A percentile compares a stretch with the other conserved stretches of the same genome.
Conservation (phyloP, 1,140 invertebrate genomes). For the Drosophila asahinai region DNA sequence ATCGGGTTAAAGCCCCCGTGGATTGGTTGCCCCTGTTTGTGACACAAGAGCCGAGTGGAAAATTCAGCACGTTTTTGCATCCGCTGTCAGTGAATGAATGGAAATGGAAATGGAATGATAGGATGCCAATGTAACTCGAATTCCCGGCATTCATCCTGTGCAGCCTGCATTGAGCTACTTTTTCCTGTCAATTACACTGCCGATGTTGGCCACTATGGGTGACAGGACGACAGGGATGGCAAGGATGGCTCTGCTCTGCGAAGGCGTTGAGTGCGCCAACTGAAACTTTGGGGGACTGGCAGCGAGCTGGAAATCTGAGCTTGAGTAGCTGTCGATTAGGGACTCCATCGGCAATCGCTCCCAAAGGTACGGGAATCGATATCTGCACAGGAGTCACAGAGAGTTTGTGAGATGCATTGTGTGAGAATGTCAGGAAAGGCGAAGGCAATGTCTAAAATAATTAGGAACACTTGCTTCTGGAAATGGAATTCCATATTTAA, state of each 20-base stretch:
- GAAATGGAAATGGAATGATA: conserved; percentile 40
- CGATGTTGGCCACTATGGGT: conserved; percentile 35
- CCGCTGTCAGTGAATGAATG: conserved; percentile 26
- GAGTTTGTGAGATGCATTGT: not conserved
- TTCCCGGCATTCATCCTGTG: conserved; percentile 20
- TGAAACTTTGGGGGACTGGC: not conserved
- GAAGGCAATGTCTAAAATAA: not conserved
- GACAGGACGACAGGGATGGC: conserved; percentile 33
- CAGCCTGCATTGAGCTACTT: conserved; percentile 47
- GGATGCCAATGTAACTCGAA: conserved; percentile 24
- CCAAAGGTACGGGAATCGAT: conserved; percentile 4
- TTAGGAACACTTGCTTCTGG: too few relatives aligned
- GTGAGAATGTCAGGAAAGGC: not conserved
- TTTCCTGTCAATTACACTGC: conserved; percentile 52
- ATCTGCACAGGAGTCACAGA: not conserved
- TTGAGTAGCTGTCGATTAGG: conserved; percentile 44
- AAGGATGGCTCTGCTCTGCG: conserved; percentile 1
- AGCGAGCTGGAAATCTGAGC: conserved; percentile 32
- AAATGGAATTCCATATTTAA: not conserved
- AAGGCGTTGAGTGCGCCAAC: conserved; percentile 28
- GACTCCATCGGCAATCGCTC: conserved; percentile 17
- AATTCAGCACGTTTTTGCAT: conserved; percentile 25
- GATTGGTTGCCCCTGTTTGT: conserved; percentile 12
- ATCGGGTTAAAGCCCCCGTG: conserved; percentile 1
- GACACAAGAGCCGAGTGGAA: conserved; percentile 13